phyloP scores from a whole-genome alignment of 2,113 vertebrate species.

The Hippoglossus stenolepis region DNA sequence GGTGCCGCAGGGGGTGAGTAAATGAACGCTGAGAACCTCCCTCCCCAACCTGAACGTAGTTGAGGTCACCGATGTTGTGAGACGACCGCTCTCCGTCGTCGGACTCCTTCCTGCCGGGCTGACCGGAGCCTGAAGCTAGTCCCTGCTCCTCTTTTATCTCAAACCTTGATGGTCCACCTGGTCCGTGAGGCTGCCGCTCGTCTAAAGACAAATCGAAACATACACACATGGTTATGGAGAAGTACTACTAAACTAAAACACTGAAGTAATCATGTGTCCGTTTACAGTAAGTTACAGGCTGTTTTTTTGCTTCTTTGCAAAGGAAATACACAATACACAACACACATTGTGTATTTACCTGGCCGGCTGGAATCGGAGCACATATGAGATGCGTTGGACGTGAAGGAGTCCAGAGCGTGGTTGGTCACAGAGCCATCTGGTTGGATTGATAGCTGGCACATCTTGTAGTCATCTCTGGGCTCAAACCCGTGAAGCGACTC shows the following conservation, averaged over 20 bases:
- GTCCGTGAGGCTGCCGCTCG: conserved; percentile 59
- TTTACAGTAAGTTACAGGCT: not conserved
- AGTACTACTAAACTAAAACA: not conserved
- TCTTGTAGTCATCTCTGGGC: conserved; percentile 82
- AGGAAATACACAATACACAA: not conserved
- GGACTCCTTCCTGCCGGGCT: conserved; percentile 61
- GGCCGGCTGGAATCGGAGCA: conserved; percentile 75
- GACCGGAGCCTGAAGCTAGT: conserved; percentile 53
- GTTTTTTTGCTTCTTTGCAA: not conserved
- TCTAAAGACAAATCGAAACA: conserved; percentile 49
- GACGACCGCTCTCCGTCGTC: conserved; percentile 67
- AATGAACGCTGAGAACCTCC: conserved; percentile 68
- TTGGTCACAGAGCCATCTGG: conserved; percentile 85
- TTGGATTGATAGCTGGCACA: conserved; percentile 85
- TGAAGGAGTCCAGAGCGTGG: conserved; percentile 78
- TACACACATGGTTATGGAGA: not conserved
- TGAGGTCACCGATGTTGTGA: conserved; percentile 72
- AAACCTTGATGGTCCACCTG: conserved; percentile 64
- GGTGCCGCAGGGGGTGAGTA: conserved; percentile 65
- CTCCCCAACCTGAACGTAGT: conserved; percentile 73
- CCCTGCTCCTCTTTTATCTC: conserved; percentile 84
- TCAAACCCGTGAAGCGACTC: conserved; percentile 83
- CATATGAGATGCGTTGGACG: conserved; percentile 68
- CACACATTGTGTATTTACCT: conserved; percentile 50
- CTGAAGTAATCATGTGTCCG: not conserved